These are phyloP conservation scores for Nomada ferruginata DNA, from an alignment of 2,888 invertebrate species.

Conservation along the genomic window DNA sequence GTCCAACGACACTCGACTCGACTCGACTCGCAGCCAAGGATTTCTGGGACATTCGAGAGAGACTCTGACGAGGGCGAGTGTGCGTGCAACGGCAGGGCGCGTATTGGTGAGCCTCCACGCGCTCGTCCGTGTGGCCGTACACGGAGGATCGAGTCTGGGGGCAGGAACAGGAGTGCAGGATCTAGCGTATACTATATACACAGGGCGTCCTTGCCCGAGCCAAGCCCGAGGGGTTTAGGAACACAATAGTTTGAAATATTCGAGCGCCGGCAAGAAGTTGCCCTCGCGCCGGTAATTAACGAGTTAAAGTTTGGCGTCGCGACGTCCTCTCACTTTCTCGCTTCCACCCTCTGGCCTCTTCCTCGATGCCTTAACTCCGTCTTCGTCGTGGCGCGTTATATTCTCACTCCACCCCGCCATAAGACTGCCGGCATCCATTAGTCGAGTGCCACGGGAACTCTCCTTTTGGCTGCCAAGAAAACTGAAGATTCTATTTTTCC, in stretches of 20 bases:
- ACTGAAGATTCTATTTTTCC: constrained; percentile 65
- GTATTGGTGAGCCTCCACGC: not conserved
- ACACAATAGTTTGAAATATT: constrained; percentile 84
- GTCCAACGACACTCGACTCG: constrained; percentile 75
- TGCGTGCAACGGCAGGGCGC: constrained; percentile 10
- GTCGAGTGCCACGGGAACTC: constrained; percentile 80
- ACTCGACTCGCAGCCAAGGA: constrained; percentile 62
- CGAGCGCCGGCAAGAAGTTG: constrained; percentile 81
- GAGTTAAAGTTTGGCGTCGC: constrained; percentile 84
- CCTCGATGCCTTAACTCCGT: constrained; percentile 34
- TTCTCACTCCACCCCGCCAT: constrained; percentile 68
- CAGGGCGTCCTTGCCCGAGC: constrained; percentile 72
- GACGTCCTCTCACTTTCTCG: constrained; percentile 71
- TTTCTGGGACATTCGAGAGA: constrained; percentile 78
- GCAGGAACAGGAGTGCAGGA: constrained; percentile 66
- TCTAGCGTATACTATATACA: constrained; percentile 53
- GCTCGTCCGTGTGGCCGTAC: constrained; percentile 50
- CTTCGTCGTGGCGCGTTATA: constrained; percentile 40
- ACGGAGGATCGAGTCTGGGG: constrained; percentile 60
- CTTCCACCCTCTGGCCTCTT: constrained; percentile 47
- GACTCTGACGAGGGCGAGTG: constrained; percentile 58
- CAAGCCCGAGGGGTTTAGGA: constrained; percentile 82
- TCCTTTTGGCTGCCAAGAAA: constrained; percentile 76
- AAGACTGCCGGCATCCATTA: constrained; percentile 83
- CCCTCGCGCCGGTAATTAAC: constrained; percentile 84